Evolutionary conservation across 2,113 vertebrate species (phyloP).

Genomic region (Neogobius melanostomus): DNA sequence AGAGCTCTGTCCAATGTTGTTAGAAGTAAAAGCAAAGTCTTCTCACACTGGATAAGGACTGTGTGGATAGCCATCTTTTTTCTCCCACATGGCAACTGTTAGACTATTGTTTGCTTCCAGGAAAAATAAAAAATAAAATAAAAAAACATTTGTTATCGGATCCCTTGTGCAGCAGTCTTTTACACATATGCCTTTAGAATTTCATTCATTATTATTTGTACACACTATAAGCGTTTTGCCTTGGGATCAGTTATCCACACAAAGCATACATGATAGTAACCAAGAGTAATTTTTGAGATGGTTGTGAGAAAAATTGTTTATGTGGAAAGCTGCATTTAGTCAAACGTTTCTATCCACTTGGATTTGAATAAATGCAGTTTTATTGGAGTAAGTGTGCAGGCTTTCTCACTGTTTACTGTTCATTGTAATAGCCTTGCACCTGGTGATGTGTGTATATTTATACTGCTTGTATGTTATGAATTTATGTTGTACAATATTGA

Average conservation of each 20-base stretch:
- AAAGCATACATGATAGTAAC: not conserved
- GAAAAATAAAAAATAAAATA: no score
- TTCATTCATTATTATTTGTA: not conserved
- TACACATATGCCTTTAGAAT: not conserved
- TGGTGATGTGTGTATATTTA: no score
- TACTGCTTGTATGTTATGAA: no score
- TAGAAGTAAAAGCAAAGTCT: slow-evolving; percentile 9
- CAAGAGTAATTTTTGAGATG: not conserved
- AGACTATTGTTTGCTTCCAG: no score
- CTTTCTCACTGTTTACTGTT: no score
- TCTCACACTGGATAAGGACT: not conserved
- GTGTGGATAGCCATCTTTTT: not conserved
- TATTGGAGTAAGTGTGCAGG: no score
- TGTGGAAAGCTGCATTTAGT: no score
- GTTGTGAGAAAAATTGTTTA: no score
- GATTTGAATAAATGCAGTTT: no score
- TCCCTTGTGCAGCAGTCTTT: not conserved
- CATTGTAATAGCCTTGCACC: no score
- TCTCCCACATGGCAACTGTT: no score
- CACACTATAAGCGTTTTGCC: not conserved
- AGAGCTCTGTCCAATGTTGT: slow-evolving; percentile 2
- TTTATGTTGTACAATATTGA: not conserved
- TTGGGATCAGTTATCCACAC: not conserved
- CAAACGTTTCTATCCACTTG: no score
- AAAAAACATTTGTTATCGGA: not conserved